Evolutionary conservation across 2,888 invertebrate genomes (phyloP).

Genomic region (Protonemura montana): DNA sequence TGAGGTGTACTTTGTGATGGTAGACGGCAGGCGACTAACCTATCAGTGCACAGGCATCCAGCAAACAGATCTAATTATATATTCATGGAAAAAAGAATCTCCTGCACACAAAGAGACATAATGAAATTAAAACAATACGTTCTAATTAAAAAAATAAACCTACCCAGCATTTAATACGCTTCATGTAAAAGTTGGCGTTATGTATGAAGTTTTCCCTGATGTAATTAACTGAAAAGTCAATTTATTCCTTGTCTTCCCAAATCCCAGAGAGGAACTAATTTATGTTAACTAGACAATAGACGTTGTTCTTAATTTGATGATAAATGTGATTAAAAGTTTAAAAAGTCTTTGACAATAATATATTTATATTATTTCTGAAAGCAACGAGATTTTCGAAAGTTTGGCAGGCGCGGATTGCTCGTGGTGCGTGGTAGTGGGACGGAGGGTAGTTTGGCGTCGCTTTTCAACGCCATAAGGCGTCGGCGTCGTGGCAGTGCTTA

Average conservation of each 20-base stretch:
- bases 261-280: background rate
- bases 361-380: constrained; percentile 12
- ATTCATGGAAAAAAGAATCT: background rate
- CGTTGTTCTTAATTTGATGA: background rate
- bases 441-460: no score
- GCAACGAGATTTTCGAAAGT: background rate
- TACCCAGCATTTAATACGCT: constrained; percentile 12
- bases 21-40: background rate
- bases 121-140: constrained; percentile 7
- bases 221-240: constrained; percentile 12
- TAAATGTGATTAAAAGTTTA: constrained; percentile 3
- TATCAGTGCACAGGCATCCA: background rate
- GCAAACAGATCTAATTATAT: constrained; percentile 7
- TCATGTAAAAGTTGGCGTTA: constrained; percentile 4
- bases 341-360: background rate
- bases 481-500: background rate
- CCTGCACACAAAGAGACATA: background rate
- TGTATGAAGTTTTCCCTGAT: background rate
- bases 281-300: background rate
- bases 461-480: background rate
- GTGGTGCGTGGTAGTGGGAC: no score
- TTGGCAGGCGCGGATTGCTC: background rate
- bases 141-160: background rate
- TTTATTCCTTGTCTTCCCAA: constrained; percentile 5
- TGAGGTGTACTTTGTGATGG: background rate